Conservation (phyloP, 2,113 vertebrate genomes). For the Corythaeola cristata region DNA sequence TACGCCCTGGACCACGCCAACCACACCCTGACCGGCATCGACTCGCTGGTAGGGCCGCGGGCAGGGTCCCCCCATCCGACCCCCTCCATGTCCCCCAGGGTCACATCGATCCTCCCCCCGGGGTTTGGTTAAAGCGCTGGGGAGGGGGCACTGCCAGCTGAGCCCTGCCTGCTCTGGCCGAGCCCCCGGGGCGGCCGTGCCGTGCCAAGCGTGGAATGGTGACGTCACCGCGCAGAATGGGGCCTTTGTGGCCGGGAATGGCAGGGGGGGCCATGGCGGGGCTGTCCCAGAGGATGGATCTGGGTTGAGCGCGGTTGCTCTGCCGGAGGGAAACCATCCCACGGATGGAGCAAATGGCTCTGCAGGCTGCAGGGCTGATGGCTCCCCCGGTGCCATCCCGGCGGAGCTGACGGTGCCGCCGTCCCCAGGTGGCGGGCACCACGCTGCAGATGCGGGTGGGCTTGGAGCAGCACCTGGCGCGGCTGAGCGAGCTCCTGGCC, state of each 20-base stretch:
- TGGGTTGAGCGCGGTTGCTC: rapidly evolving
- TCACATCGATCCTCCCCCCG: rapidly evolving
- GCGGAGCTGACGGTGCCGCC: rapidly evolving
- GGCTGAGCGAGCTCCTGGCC: conserved; percentile 90
- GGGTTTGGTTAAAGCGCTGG: background rate
- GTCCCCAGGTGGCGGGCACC: conserved; percentile 80
- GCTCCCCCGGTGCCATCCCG: rapidly evolving
- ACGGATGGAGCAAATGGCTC: rapidly evolving
- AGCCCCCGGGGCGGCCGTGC: background rate
- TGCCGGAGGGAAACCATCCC: background rate
- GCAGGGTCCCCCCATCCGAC: too few species aligned
- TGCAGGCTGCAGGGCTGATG: background rate
- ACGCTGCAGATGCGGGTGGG: conserved; percentile 80
- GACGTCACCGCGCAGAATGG: conserved; percentile 11
- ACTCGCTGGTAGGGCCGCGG: conserved; percentile 81
- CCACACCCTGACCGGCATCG: conserved; percentile 88
- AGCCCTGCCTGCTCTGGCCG: background rate
- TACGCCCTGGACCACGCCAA: conserved; percentile 93
- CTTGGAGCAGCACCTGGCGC: conserved; percentile 84
- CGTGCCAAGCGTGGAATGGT: background rate
- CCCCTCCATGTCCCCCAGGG: rapidly evolving
- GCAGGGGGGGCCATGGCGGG: rapidly evolving
- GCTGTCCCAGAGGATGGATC: background rate
- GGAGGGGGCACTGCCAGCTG: background rate
- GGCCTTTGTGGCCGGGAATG: background rate